These are phyloP conservation scores for Nephrotoma appendiculata DNA, from an alignment of 2,888 invertebrate genomes.

Conservation along the genomic window DNA sequence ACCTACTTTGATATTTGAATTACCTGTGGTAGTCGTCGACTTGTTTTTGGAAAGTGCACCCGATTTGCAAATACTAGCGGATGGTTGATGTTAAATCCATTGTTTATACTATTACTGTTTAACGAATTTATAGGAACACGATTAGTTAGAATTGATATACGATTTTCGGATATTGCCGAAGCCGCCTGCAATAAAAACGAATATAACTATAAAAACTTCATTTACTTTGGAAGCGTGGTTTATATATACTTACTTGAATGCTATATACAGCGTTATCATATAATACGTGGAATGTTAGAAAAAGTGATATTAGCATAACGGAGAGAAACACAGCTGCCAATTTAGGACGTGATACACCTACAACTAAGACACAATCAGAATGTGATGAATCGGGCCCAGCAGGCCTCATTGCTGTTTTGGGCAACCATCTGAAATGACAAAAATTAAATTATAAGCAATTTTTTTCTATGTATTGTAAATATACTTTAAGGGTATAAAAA, in stretches of 20 bases:
- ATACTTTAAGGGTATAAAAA: neutral
- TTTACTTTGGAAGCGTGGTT: neutral
- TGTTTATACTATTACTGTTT: neutral
- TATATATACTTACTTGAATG: constrained; percentile 43
- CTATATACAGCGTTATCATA: constrained; percentile 76
- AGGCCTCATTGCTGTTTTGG: constrained; percentile 65
- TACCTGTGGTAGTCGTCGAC: constrained; percentile 47
- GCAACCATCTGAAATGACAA: constrained; percentile 53
- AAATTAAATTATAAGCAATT: neutral
- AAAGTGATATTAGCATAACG: constrained; percentile 65
- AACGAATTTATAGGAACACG: constrained; percentile 23
- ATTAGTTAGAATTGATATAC: constrained; percentile 27
- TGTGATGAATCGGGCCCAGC: constrained; percentile 66
- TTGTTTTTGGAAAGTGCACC: constrained; percentile 46
- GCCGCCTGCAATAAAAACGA: constrained; percentile 30
- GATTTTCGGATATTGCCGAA: constrained; percentile 42
- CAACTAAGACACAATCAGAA: constrained; percentile 63
- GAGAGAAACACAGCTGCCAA: constrained; percentile 63
- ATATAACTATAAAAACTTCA: constrained; percentile 12
- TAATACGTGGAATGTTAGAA: constrained; percentile 71
- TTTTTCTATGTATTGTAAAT: constrained; percentile 2
- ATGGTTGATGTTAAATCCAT: constrained; percentile 22
- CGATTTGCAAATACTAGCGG: constrained; percentile 34
- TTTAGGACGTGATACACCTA: constrained; percentile 72
- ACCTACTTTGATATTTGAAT: neutral